Evolutionary conservation across 1,140 invertebrate genomes (phyloP).

Genomic region (Heliconius eleuchia): DNA sequence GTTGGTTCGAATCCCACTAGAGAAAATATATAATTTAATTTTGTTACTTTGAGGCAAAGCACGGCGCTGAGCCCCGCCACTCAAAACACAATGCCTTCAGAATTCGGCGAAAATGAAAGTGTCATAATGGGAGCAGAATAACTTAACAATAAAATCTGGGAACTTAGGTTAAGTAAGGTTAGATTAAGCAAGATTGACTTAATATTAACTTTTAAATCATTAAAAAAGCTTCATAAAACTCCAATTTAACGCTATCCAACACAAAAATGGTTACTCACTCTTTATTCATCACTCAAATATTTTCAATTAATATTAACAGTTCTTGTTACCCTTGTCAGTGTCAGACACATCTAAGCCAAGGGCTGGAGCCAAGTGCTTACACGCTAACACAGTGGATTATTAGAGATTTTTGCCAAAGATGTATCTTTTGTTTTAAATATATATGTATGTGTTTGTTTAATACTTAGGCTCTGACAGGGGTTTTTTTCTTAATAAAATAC

Average conservation of each 20-base stretch:
- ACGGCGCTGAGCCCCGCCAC: too few relatives aligned
- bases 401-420: slow-evolving; percentile 2
- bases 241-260: slow-evolving; percentile 27
- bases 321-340: slow-evolving; percentile 39
- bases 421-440: slow-evolving; percentile 3
- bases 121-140: too few relatives aligned
- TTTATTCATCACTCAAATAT: slow-evolving; percentile 36
- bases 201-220: background rate
- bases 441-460: background rate
- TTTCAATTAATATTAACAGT: slow-evolving; percentile 39
- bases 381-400: slow-evolving; percentile 21
- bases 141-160: too few relatives aligned
- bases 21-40: too few relatives aligned
- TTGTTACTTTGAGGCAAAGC: too few relatives aligned
- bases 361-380: slow-evolving; percentile 18
- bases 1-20: too few relatives aligned
- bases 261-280: slow-evolving; percentile 35
- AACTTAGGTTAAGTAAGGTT: too few relatives aligned
- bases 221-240: slow-evolving; percentile 9
- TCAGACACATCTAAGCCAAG: slow-evolving; percentile 35
- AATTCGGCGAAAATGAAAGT: too few relatives aligned
- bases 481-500: too few relatives aligned
- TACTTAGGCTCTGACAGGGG: background rate
- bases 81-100: too few relatives aligned
- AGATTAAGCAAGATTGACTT: background rate